Conservation (phyloP, 1,140 invertebrate species). For the Drosophila sechellia region DNA sequence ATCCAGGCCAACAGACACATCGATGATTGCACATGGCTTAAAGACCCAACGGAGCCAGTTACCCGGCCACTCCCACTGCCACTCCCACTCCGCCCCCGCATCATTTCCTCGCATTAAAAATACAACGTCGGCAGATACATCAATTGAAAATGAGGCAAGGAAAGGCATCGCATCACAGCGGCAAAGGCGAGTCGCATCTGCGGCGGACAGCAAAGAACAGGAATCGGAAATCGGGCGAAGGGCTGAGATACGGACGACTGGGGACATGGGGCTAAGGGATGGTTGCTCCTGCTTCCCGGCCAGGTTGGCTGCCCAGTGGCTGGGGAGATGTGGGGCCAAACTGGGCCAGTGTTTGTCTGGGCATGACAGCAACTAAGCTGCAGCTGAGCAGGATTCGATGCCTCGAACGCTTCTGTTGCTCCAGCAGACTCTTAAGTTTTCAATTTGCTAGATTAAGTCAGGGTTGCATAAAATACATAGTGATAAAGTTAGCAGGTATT, state of each 20-base stretch:
- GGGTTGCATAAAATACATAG: background rate
- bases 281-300: slow-evolving; percentile 9
- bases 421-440: slow-evolving; percentile 32
- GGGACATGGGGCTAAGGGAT: slow-evolving; percentile 15
- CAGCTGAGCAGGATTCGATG: slow-evolving; percentile 27
- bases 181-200: slow-evolving; percentile 35
- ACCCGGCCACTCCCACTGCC: background rate
- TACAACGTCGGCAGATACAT: slow-evolving; percentile 55
- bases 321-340: background rate
- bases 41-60: slow-evolving; percentile 51
- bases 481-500: no score
- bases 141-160: slow-evolving; percentile 72
- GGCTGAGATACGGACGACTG: background rate
- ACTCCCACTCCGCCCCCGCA: background rate
- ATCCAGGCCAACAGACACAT: slow-evolving; percentile 60
- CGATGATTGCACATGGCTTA: slow-evolving; percentile 75
- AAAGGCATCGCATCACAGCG: slow-evolving; percentile 11
- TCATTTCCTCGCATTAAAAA: slow-evolving; percentile 48
- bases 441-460: slow-evolving; percentile 40
- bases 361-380: slow-evolving; percentile 33
- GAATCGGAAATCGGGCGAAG: slow-evolving; percentile 14
- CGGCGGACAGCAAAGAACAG: slow-evolving; percentile 29
- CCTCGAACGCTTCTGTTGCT: slow-evolving; percentile 38
- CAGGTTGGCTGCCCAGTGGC: slow-evolving; percentile 5
- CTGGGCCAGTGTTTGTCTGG: slow-evolving; percentile 28